phyloP scores from a whole-genome alignment of 1,140 invertebrate genomes.

The Notospermus geniculatus region DNA sequence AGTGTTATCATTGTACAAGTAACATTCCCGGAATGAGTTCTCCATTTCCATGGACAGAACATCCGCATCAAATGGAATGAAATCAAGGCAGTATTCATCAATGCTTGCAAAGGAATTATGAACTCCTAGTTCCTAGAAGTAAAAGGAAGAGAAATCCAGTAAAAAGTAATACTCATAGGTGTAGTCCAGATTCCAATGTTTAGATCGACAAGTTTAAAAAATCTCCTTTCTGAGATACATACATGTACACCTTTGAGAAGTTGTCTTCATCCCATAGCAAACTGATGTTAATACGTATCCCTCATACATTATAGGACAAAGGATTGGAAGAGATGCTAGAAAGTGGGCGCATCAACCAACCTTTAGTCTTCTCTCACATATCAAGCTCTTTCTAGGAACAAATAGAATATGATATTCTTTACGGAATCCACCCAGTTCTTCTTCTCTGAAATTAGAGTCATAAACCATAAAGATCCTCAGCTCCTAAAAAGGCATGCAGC shows the following conservation, averaged over 20 bases:
- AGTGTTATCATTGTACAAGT: conserved; percentile 84
- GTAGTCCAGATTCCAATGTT: too few relatives aligned
- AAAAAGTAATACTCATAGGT: too few relatives aligned
- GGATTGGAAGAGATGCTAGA: too few relatives aligned
- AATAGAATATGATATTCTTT: conserved; percentile 73
- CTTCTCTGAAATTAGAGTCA: conserved; percentile 49
- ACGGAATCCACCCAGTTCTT: conserved; percentile 49
- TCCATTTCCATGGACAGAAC: conserved; percentile 85
- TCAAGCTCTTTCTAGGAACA: conserved; percentile 79
- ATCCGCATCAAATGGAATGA: conserved; percentile 91
- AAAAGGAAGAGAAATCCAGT: neutral
- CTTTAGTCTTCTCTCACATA: conserved; percentile 78
- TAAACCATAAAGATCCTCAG: too few relatives aligned
- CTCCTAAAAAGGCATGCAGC: too few relatives aligned
- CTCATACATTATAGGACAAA: too few relatives aligned
- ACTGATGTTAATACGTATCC: too few relatives aligned
- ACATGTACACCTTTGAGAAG: too few relatives aligned
- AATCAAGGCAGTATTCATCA: conserved; percentile 81
- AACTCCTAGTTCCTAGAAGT: neutral
- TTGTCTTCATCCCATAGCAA: too few relatives aligned
- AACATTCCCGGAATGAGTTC: conserved; percentile 63
- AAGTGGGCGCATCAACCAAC: too few relatives aligned
- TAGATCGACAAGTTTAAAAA: too few relatives aligned
- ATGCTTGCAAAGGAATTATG: conserved; percentile 52
- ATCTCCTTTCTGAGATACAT: too few relatives aligned